Base-by-base conservation (phyloP, 2,797 vertebrate species). In the Nannoperca obscura region DNA sequence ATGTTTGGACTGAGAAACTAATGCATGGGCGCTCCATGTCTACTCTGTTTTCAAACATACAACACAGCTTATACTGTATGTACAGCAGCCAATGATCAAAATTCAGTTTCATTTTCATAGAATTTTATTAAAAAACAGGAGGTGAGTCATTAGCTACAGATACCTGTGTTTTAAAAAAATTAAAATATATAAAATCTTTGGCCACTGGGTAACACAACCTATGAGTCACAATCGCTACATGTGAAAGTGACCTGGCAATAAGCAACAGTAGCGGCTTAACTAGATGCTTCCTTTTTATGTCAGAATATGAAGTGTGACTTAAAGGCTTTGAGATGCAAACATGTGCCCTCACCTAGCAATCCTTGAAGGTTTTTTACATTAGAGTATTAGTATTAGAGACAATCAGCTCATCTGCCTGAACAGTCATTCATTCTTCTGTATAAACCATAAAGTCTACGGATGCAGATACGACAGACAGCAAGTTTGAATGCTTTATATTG, bases 1-100 rank as follows among this genome's bases (percentile, higher is more conserved):
- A 50, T 3, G 32, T 76, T 65, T 62, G 34, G 82, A 81, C 63
- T 46, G 70, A 71, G 81, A 78, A 57, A 67, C 65, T 3, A 71
- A 81, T 52, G 42, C 63, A 70, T 20, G 44, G 19, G 58, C 69
- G 63, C 60, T 82, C 58, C 20, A 7, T 52, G 58, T 74, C 49
- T 2, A 27, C 70, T 71, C 54, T 58, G 54, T 65, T 67, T 82
- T 60, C 42, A 71, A 71, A 86, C 71, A 62, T 42, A 24, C 46
- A 27, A 17, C 58, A 34, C 24, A 44, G 50, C 32, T 58, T 76
- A 7, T 60, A 38, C 36, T 38, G 36, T 34, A 64, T 55, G 52
- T 59, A n/a, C 12, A 34, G 27, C 60, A 72, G 32, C 30, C 50
- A 54, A 7, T 42, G 42, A 47, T n/a, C 32, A 32, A 20, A n/a